These are phyloP conservation scores for Catharus ustulatus DNA, from an alignment of 2,797 vertebrate genomes.

Conservation along the genomic window DNA sequence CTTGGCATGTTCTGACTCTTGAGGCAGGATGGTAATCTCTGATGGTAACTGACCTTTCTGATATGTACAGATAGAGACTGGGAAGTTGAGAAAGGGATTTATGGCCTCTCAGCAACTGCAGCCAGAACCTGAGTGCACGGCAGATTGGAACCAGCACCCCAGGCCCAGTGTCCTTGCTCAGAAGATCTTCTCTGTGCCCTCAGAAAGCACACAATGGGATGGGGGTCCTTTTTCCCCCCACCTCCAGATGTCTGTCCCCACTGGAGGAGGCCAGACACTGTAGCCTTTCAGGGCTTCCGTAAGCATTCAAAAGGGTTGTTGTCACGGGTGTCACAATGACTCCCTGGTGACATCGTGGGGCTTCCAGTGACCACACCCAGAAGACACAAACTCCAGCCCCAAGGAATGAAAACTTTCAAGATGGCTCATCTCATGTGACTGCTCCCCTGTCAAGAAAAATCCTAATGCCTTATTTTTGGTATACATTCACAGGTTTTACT, in stretches of 20 bases:
- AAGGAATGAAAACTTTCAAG: neutral
- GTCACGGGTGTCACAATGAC: fast-evolving
- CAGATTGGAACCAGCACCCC: no score
- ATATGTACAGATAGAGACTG: neutral
- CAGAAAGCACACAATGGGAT: neutral
- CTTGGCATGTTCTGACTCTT: neutral
- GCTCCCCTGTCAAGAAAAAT: neutral
- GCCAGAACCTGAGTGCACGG: neutral
- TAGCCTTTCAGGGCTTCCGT: neutral
- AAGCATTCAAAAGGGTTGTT: neutral
- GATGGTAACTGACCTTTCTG: neutral
- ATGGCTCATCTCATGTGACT: fast-evolving
- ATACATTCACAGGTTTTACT: neutral
- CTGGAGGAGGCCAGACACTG: neutral
- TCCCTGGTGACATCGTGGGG: neutral
- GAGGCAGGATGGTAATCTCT: neutral
- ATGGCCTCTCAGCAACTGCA: neutral
- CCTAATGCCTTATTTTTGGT: neutral
- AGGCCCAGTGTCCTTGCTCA: neutral
- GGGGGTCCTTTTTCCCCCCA: neutral
- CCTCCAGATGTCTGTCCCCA: neutral
- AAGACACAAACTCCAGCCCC: neutral
- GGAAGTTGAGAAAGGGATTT: neutral
- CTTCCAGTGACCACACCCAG: neutral
- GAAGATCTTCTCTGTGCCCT: neutral